These are phyloP conservation scores for Conger conger DNA, from an alignment of 2,113 vertebrate species.

Conservation along the genomic window DNA sequence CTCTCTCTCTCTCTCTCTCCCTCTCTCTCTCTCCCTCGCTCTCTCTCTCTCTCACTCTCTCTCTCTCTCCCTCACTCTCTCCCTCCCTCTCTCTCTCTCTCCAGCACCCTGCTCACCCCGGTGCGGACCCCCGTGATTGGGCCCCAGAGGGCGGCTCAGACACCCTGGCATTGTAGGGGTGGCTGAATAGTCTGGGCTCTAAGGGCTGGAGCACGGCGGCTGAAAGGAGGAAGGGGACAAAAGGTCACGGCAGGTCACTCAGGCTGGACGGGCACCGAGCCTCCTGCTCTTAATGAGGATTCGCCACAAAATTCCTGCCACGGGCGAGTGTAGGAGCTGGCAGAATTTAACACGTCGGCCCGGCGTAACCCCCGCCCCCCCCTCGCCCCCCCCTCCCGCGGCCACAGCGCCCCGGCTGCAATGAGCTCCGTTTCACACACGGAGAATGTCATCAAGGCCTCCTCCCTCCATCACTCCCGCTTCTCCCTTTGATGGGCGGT, in stretches of 20 bases:
- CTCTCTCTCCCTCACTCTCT: constrained; percentile 60
- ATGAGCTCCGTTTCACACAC: constrained; percentile 61
- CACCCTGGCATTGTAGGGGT: constrained; percentile 61
- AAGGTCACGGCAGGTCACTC: constrained; percentile 71
- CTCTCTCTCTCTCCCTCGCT: too few relatives aligned
- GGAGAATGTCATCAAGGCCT: constrained; percentile 48
- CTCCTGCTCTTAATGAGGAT: constrained; percentile 74
- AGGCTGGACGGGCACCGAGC: constrained; percentile 68
- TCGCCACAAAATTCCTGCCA: constrained; percentile 70
- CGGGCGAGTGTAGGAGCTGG: constrained; percentile 59
- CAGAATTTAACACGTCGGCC: constrained; percentile 54
- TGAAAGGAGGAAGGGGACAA: constrained; percentile 70
- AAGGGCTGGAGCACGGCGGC: constrained; percentile 56
- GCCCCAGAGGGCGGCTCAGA: too few relatives aligned
- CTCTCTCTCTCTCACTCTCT: too few relatives aligned
- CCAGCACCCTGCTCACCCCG: constrained; percentile 41
- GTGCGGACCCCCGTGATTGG: too few relatives aligned
- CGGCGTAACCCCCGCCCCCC: constrained; percentile 45
- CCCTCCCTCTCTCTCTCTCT: constrained; percentile 56
- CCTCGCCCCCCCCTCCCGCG: constrained; percentile 9
- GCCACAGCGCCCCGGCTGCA: constrained; percentile 44
- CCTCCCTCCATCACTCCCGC: too few relatives aligned
- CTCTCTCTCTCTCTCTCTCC: too few relatives aligned
- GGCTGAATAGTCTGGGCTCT: constrained; percentile 60
- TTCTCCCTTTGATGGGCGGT: constrained; percentile 23